These are phyloP conservation scores for Drosophila mayaguana DNA, from an alignment of 2,888 invertebrate species.

Conservation along the genomic window DNA sequence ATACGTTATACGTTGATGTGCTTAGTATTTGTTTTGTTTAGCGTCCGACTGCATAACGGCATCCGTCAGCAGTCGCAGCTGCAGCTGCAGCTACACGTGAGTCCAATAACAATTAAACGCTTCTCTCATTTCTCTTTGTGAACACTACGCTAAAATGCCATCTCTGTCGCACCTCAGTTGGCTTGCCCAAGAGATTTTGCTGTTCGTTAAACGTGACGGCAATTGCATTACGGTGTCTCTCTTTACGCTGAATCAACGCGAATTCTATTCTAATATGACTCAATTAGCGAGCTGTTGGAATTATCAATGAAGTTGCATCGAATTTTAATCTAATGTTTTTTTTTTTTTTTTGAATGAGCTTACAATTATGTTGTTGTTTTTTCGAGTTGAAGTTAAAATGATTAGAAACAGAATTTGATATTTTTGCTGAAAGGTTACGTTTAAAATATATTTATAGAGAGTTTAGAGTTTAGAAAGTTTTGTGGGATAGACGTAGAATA, in stretches of 20 bases:
- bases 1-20: background rate
- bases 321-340: background rate
- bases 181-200: conserved; percentile 1
- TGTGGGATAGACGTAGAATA: background rate
- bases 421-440: background rate
- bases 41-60: conserved; percentile 35
- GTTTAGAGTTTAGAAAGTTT: background rate
- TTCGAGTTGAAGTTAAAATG: background rate
- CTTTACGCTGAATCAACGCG: conserved; percentile 7
- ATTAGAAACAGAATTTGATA: background rate
- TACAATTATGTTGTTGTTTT: no score
- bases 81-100: conserved; percentile 36
- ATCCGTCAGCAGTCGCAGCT: conserved; percentile 10
- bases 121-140: conserved; percentile 5
- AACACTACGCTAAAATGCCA: background rate
- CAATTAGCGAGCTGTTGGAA: background rate
- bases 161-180: background rate
- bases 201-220: conserved; percentile 37
- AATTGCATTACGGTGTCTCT: conserved; percentile 17
- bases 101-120: conserved; percentile 17
- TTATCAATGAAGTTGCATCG: background rate
- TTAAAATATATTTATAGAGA: background rate
- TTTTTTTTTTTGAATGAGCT: background rate
- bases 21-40: conserved; percentile 5
- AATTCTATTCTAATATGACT: background rate